Base-by-base conservation (phyloP, 2,113 vertebrate genomes). In the Phycodurus eques region DNA sequence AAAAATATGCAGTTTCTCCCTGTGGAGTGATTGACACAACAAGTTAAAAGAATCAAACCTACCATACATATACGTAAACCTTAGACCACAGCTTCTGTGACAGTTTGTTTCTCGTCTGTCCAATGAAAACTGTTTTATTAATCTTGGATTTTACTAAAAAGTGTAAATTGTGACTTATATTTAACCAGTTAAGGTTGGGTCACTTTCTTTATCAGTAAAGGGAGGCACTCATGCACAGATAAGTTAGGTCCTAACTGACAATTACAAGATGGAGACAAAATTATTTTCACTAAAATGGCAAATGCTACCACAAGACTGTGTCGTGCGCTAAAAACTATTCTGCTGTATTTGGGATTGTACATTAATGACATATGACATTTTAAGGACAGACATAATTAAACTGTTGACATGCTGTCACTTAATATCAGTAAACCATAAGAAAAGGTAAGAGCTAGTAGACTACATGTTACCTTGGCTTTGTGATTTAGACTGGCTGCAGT, bases 21-120 rank as follows among this genome's bases (percentile, higher is more conserved):
- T 54, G 68, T 19, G 17, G 49, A 87, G 68, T 87, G 82, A 90
- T 76, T 88, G 85, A 88, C 88, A 87, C 81, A 83, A 83, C 84
- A 82, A 84, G 84, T 77, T 79, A 33, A 67, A 44, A 19, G 76
- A 72, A 87, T 85, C 81, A 87, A 87, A 89, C 65, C 33, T 27
- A 72, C 74, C 19, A 43, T n/a, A 43, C 17, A 42, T 51, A 51
- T 51, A 51, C 7, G 49, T 19, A 51, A 4, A 51, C 49, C 49
- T 19, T 19, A 51, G 7, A 20, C 17, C 17, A 19, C 53, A 22
- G 9, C 20, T 22, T 20, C 9, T 22, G 53, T 1, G n/a, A 56
- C 53, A 3, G 9, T 56, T 51, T 51, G 49, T 51, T 19, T 17
- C 6, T 20, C 14, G 17, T 51, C 5, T 2, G 49, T 7, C 17